Evolutionary conservation across 2,888 invertebrate species (phyloP), one percentile per base, ranked within the genome.

Genomic region (Vandiemenella viatica): DNA sequence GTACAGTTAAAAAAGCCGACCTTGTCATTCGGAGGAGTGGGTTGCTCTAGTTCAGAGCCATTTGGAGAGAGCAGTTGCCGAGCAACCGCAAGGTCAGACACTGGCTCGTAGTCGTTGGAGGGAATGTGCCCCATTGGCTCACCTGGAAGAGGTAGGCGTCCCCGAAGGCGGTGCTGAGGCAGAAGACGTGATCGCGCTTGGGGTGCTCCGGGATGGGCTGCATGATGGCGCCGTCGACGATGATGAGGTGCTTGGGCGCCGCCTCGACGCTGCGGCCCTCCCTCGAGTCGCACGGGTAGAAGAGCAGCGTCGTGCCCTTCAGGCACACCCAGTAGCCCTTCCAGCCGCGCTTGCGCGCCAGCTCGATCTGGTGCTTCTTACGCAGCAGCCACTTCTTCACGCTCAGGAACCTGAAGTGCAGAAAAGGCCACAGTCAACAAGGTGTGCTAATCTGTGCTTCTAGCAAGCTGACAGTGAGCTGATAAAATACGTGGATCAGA

Each of bases 121-220:
- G n/a, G n/a, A n/a, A n/a, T n/a, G n/a, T n/a, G n/a, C n/a, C n/a
- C n/a, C n/a, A n/a, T n/a, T n/a, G n/a, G n/a, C n/a, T n/a, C n/a
- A 78, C 96, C 79, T 96, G 95, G 70, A 96, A 93, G 55, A 96
- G 76, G 70, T 95, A 96, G 54, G 95, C 95, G 71, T 96, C 95
- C 56, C 96, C 97, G 68, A 95, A 95, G 46, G 93, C 92, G 32
- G 95, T 96, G 72, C 93, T 95, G 61, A 97, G 77, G 67, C 96
- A 95, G 74, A 97, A 96, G 68, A 97, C 93, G 70, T 92, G 86
- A 70, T 96, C 95, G 59, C 95, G 76, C 68, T 95, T 93, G 16
- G 96, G 96, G 69, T 97, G 95, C 67, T 97, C 96, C n/a, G 96
- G 96, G 63, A 96, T 92, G 44, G 95, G 91, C 69, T 96, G 96